Conservation (phyloP, 2,113 vertebrate genomes). For the Verasper variegatus region DNA sequence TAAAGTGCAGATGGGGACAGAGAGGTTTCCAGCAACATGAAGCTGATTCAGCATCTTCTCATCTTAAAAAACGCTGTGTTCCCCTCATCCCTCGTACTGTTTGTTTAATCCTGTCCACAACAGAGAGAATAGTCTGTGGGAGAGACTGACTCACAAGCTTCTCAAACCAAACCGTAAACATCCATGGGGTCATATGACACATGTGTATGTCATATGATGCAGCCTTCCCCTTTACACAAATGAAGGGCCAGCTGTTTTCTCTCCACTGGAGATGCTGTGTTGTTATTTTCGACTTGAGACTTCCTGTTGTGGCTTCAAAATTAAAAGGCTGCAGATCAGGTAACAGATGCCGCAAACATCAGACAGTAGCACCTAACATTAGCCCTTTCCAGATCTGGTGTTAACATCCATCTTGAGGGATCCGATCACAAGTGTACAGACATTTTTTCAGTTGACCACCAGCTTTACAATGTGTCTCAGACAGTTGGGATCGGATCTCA, state of each 20-base stretch:
- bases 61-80: background rate
- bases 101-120: background rate
- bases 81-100: background rate
- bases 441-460: too few relatives aligned
- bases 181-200: background rate
- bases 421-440: too few relatives aligned
- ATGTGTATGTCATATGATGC: slow-evolving; percentile 4
- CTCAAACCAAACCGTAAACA: slow-evolving; percentile 1
- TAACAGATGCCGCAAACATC: background rate
- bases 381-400: too few relatives aligned
- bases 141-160: background rate
- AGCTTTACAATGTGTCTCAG: too few relatives aligned
- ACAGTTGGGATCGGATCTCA: too few relatives aligned
- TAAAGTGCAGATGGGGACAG: background rate
- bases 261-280: background rate
- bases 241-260: background rate
- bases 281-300: background rate
- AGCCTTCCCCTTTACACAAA: background rate
- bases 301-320: slow-evolving; percentile 9
- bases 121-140: background rate
- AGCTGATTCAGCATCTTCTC: background rate
- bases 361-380: too few relatives aligned
- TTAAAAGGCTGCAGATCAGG: background rate
- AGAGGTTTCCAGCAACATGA: background rate
- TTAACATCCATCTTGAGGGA: too few relatives aligned